phyloP scores from a whole-genome alignment of 1,140 invertebrate genomes.

The Amyelois transitella region DNA sequence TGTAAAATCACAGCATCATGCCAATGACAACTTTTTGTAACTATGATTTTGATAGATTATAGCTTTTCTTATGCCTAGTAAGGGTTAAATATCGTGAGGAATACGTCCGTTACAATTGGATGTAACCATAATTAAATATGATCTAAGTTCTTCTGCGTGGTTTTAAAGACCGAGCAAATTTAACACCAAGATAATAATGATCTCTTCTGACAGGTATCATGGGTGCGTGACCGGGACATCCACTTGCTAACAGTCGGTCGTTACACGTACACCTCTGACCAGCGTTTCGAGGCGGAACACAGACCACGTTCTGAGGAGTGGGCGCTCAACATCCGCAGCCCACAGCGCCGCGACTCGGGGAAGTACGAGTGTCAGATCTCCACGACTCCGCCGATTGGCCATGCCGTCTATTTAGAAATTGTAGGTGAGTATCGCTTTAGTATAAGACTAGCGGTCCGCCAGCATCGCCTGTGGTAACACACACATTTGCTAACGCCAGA shows the following conservation, averaged over 20 bases:
- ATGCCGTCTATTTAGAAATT: constrained; percentile 84
- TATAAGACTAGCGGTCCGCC: background rate
- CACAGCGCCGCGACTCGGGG: constrained; percentile 85
- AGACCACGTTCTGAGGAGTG: constrained; percentile 82
- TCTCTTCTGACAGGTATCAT: constrained; percentile 80
- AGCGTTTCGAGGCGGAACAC: constrained; percentile 83
- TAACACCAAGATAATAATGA: no score
- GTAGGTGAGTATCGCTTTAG: constrained; percentile 80
- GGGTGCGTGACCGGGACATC: constrained; percentile 87
- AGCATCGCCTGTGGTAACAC: no score
- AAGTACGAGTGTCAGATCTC: constrained; percentile 92
- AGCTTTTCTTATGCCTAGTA: no score
- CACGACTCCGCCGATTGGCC: constrained; percentile 88
- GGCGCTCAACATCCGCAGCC: constrained; percentile 83
- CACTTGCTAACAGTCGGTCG: constrained; percentile 85
- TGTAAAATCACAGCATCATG: no score
- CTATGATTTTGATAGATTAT: no score
- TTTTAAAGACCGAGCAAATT: no score
- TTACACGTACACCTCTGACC: constrained; percentile 88
- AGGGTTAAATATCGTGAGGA: no score
- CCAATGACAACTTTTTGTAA: no score
- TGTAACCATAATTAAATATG: no score
- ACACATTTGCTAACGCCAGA: background rate
- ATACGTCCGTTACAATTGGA: no score
- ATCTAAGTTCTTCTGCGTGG: no score